Evolutionary conservation across 2,113 vertebrate species (phyloP).

Genomic region (Macquaria australasica): DNA sequence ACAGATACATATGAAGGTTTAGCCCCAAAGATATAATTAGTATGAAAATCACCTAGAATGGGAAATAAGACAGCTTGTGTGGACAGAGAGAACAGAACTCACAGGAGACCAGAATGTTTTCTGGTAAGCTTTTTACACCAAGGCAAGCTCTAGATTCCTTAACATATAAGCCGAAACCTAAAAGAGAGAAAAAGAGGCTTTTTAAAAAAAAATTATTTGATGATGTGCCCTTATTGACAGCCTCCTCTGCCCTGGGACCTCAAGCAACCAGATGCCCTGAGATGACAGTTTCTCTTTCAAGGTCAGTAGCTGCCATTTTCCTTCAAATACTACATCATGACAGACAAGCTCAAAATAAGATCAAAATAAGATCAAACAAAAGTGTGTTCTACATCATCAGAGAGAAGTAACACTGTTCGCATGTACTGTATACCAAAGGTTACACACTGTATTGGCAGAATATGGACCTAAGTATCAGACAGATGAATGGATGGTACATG

Average conservation of each 20-base stretch:
- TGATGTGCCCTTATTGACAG: constrained; percentile 20
- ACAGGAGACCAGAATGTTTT: background rate
- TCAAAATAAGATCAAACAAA: constrained; percentile 8
- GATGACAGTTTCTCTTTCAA: constrained; percentile 21
- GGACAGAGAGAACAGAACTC: background rate
- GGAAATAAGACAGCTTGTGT: background rate
- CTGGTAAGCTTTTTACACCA: background rate
- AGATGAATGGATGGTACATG: background rate
- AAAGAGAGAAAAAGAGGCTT: background rate
- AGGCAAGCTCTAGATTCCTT: background rate
- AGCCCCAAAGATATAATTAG: background rate
- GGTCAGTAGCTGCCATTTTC: constrained; percentile 22
- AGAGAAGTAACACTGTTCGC: background rate
- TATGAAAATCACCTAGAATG: background rate
- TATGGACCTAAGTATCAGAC: background rate
- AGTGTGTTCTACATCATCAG: background rate
- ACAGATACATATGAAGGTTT: background rate
- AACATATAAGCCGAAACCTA: background rate
- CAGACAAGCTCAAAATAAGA: constrained; percentile 2
- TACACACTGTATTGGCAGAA: background rate
- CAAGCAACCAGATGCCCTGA: background rate
- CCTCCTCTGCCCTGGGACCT: background rate
- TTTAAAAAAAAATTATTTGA: too few species aligned
- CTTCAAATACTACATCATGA: background rate
- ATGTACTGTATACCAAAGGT: background rate